Evolutionary conservation across 2,113 vertebrate species (phyloP), one percentile per base, ranked within the genome.

Genomic region (Albula goreensis): DNA sequence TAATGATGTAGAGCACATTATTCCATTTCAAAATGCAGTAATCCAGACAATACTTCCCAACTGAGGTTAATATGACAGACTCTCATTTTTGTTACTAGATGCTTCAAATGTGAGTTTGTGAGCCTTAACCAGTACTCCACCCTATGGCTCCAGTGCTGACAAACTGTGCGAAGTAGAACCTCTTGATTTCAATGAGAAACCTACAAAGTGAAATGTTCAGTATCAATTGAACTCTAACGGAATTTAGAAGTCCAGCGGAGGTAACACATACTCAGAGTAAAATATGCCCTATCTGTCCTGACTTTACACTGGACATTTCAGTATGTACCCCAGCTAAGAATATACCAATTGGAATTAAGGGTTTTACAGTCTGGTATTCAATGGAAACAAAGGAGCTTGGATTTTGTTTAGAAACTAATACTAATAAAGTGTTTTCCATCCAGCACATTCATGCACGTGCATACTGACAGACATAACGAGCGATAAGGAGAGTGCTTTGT

Each of bases 391-490:
- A 81, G 7, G 41, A 53, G 50, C 15, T 12, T n/a, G 80, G 80
- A 41, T 31, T 51, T 82, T 53, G 60, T 50, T 48, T 74, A 77
- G 78, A 52, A 86, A 83, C 31, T 53, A 82, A n/a, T 57, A 52
- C 50, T 78, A 19, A 48, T 8, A 48, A 22, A 9, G 52, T 50
- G 5, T 41, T 17, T 41, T 2, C 15, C 13, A 74, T 60, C 15
- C 83, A 74, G 9, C 70, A 74, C 12, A 17, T 15, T 12, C 8
- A 49, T 12, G 31, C 31, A 50, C 78, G 22, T 25, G 15, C 48
- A 50, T 10, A 49, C 4, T 48, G 48, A 74, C 78, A 25, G 13
- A 25, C 19, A 48, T 11, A 79, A 79, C 50, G 48, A 25, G 41
- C 3, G 15, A 79, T 48, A 79, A 50, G 25, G 17, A 48, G 49